These are phyloP conservation scores for Argyresthia albistria DNA, from an alignment of 2,888 invertebrate species.

Conservation along the genomic window DNA sequence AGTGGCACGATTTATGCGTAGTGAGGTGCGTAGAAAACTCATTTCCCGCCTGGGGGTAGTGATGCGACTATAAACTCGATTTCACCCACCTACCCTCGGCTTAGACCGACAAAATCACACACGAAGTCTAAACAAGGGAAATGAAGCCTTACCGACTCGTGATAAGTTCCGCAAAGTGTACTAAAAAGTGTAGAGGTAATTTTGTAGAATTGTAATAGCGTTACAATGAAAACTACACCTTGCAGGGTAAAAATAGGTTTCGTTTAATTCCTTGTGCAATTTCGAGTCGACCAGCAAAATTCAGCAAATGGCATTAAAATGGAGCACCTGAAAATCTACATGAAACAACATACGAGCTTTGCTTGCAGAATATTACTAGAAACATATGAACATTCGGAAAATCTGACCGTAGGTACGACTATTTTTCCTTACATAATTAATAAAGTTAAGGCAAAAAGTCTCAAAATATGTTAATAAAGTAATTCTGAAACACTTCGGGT, in stretches of 20 bases:
- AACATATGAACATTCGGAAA: no score
- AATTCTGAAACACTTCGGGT: no score
- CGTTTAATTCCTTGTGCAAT: neutral
- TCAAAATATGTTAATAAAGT: no score
- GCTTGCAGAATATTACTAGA: no score
- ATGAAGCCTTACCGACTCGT: neutral
- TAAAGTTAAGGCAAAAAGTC: no score
- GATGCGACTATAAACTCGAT: constrained; percentile 37
- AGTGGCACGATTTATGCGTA: constrained; percentile 33
- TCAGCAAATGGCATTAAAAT: no score
- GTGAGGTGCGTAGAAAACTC: constrained; percentile 33
- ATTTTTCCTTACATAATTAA: no score
- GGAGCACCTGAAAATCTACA: no score
- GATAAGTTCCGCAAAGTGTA: neutral
- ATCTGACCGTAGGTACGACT: no score
- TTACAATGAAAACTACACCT: constrained; percentile 3
- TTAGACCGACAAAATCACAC: constrained; percentile 19
- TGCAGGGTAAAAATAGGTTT: neutral
- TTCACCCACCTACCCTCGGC: constrained; percentile 48
- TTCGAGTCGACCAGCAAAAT: neutral
- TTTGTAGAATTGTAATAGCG: neutral
- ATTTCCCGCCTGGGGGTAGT: constrained; percentile 27
- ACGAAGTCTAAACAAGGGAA: neutral
- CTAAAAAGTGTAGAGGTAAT: no score
- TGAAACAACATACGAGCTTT: no score